A percentile compares a stretch with the other conserved stretches of the same genome.
These are phyloP conservation scores for Regulus satrapa DNA, from an alignment of 2,113 vertebrate genomes.

Conservation along the genomic window DNA sequence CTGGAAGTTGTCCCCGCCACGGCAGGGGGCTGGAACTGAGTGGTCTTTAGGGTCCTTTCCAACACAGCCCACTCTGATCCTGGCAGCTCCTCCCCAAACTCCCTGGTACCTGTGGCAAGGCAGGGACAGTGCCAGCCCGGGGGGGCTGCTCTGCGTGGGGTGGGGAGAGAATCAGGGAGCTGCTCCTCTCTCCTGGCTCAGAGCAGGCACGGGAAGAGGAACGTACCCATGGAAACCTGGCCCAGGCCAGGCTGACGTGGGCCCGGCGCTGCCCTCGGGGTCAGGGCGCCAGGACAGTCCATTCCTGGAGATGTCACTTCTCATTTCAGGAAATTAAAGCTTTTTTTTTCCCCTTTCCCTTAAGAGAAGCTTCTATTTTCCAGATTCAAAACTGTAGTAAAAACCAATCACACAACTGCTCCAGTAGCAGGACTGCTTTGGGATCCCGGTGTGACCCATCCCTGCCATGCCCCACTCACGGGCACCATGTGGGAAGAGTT, in stretches of 20 bases:
- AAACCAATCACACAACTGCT: neutral
- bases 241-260: neutral
- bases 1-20: neutral
- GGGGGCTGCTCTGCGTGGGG: neutral
- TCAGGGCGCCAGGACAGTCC: neutral
- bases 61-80: neutral
- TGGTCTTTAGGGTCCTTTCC: neutral
- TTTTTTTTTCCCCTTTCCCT: neutral
- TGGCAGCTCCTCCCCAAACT: neutral
- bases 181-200: neutral
- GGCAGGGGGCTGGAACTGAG: neutral
- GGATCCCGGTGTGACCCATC: neutral
- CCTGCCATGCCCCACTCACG: neutral
- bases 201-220: neutral
- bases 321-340: constrained; percentile 14
- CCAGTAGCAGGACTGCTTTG: neutral
- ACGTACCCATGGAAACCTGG: constrained; percentile 21
- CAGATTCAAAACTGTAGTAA: neutral
- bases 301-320: neutral
- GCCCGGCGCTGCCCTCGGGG: neutral
- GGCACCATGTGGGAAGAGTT: neutral
- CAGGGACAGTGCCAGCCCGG: fast-evolving
- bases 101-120: neutral
- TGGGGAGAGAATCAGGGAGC: neutral
- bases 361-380: neutral